phyloP scores from a whole-genome alignment of 2,113 vertebrate species.

The Rhabdornis inornatus region DNA sequence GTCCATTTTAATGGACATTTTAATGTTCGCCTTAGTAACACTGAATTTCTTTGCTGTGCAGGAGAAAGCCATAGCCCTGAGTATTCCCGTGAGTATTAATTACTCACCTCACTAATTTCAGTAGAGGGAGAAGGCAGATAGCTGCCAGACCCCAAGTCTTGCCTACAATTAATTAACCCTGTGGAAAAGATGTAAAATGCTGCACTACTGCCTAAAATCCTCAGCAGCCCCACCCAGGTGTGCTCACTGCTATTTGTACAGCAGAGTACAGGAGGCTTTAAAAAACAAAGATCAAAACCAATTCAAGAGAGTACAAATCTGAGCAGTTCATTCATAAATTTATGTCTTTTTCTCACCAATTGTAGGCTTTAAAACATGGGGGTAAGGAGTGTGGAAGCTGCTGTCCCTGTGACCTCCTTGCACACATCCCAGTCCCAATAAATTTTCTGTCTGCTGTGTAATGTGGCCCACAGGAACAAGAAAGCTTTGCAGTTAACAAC shows the following conservation, averaged over 20 bases:
- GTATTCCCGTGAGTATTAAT: neutral
- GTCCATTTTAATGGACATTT: neutral
- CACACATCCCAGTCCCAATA: neutral
- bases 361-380: accelerated
- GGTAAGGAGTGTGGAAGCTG: neutral
- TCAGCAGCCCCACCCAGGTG: neutral
- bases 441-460: neutral
- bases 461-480: neutral
- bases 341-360: neutral
- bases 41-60: neutral
- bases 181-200: neutral
- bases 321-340: neutral
- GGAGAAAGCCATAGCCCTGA: neutral
- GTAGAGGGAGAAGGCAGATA: neutral
- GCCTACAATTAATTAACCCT: neutral
- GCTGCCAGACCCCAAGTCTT: neutral
- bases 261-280: neutral
- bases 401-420: neutral
- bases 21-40: neutral
- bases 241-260: neutral
- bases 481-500: neutral
- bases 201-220: neutral
- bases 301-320: neutral
- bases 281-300: neutral
- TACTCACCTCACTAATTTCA: neutral